A percentile compares a stretch with the other conserved stretches of the same genome.
phyloP scores from a whole-genome alignment of 1,140 invertebrate species.

The Zaprionus africanus region DNA sequence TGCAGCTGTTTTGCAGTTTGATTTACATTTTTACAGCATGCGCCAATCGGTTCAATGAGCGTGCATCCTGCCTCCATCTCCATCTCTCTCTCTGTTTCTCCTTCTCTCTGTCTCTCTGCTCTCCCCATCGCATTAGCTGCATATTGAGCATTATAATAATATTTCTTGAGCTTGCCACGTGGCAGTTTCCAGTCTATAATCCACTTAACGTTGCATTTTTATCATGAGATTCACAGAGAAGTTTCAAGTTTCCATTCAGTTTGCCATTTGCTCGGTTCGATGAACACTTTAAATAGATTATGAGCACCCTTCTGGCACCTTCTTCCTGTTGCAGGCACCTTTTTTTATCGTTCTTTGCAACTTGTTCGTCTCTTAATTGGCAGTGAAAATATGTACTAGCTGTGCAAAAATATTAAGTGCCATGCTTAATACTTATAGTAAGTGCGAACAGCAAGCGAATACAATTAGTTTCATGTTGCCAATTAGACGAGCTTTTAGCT shows the following conservation, averaged over 20 bases:
- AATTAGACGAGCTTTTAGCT: slow-evolving; percentile 8
- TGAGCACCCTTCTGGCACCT: neutral
- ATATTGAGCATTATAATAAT: slow-evolving; percentile 19
- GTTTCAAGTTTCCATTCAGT: slow-evolving; percentile 1
- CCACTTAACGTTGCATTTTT: neutral
- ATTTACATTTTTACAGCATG: slow-evolving; percentile 10
- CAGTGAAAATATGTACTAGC: neutral
- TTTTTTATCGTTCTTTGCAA: neutral
- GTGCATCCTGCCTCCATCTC: neutral
- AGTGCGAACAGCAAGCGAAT: neutral
- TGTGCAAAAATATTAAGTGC: neutral
- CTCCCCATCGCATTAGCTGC: neutral
- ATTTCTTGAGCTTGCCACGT: neutral
- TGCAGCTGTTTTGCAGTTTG: slow-evolving; percentile 45
- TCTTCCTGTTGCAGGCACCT: neutral
- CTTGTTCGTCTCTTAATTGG: neutral
- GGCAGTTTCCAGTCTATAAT: neutral
- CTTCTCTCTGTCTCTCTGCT: no score
- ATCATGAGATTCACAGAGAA: neutral
- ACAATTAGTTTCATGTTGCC: slow-evolving; percentile 3
- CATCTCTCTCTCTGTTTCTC: neutral
- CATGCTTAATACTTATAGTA: slow-evolving; percentile 1
- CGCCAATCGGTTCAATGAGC: slow-evolving; percentile 2
- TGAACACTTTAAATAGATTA: neutral
- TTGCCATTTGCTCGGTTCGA: neutral